These are phyloP conservation scores for Excalfactoria chinensis DNA, from an alignment of 2,113 vertebrate genomes.

Conservation along the genomic window DNA sequence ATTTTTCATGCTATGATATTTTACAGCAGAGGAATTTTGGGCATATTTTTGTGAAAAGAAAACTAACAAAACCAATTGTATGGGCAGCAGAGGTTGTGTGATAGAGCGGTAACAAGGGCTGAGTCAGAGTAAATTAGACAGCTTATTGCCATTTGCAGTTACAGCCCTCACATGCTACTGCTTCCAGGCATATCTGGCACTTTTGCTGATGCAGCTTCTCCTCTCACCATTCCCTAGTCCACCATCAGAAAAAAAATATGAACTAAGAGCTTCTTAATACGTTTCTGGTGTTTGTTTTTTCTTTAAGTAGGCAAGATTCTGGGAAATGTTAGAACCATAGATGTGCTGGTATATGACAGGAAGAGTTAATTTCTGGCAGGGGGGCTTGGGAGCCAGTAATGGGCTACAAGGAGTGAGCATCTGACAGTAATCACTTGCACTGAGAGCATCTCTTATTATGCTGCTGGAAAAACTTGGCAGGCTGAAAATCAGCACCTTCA, in stretches of 20 bases:
- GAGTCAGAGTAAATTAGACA: background rate
- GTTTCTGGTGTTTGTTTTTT: background rate
- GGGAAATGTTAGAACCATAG: background rate
- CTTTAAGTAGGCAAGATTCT: background rate
- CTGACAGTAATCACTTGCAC: background rate
- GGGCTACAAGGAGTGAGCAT: background rate
- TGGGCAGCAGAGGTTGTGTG: background rate
- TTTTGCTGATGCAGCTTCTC: background rate
- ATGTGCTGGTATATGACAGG: background rate
- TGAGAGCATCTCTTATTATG: background rate
- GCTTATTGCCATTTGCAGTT: background rate
- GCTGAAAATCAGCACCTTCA: background rate
- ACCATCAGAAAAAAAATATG: background rate
- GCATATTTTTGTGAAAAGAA: background rate
- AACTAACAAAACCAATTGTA: background rate
- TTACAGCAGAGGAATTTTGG: background rate
- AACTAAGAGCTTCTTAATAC: background rate
- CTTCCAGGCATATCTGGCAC: background rate
- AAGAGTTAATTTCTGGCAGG: background rate
- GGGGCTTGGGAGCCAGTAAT: rapidly evolving
- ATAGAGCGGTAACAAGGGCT: background rate
- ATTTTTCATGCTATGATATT: background rate
- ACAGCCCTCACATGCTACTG: background rate
- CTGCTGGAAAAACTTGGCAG: background rate
- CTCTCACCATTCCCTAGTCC: background rate